These are phyloP conservation scores for Apteryx mantelli DNA, from an alignment of 2,113 vertebrate species.

Conservation along the genomic window DNA sequence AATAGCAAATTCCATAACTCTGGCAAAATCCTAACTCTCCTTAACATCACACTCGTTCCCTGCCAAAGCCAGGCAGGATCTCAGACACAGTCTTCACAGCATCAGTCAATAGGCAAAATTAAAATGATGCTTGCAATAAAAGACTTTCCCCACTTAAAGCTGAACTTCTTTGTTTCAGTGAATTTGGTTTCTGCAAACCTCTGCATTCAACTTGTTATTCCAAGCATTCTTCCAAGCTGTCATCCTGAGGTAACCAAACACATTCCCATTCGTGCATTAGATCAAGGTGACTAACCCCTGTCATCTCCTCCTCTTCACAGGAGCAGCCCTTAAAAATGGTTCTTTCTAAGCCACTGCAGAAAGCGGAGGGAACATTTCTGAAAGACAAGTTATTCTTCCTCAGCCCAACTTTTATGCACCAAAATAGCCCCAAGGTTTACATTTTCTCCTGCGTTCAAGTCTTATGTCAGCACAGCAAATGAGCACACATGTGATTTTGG, in stretches of 20 bases:
- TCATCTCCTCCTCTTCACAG: neutral
- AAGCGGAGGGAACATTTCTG: neutral
- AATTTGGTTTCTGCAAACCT: neutral
- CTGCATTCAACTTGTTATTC: rapidly evolving
- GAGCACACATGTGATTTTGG: neutral
- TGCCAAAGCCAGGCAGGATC: rapidly evolving
- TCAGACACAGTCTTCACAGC: rapidly evolving
- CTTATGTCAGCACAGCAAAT: neutral
- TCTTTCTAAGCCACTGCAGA: neutral
- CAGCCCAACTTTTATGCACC: neutral
- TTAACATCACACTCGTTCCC: rapidly evolving
- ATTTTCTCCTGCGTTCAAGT: neutral
- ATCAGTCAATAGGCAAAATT: neutral
- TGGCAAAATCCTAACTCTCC: neutral
- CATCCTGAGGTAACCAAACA: neutral
- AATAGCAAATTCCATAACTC: neutral
- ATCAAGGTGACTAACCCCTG: neutral
- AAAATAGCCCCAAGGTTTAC: neutral
- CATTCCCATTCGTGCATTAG: rapidly evolving
- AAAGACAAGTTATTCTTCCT: neutral
- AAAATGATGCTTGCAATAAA: neutral
- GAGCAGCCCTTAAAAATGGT: neutral
- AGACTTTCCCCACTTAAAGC: neutral
- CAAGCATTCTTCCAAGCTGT: neutral
- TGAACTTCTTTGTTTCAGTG: neutral